A percentile compares a stretch with the other conserved stretches of the same genome.
These are phyloP conservation scores for Chirona hameri DNA, from an alignment of 2,888 invertebrate species.

Conservation along the genomic window DNA sequence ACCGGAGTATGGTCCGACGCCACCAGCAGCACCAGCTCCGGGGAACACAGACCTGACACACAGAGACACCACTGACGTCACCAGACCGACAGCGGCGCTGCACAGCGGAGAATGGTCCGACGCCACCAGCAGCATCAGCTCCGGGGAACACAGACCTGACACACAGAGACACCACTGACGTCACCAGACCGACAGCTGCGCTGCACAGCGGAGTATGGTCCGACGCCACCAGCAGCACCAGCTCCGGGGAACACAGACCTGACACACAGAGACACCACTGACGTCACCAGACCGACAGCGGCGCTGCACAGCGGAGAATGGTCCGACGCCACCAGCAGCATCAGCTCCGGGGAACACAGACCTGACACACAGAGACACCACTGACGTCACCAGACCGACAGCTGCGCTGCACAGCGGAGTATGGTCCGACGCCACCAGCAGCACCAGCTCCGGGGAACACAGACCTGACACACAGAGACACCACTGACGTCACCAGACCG, in stretches of 20 bases:
- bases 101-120: background rate
- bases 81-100: background rate
- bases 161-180: background rate
- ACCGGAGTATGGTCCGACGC: background rate
- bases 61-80: background rate
- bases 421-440: background rate
- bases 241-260: background rate
- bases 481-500: background rate
- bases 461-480: background rate
- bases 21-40: background rate
- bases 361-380: background rate
- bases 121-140: background rate
- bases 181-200: background rate
- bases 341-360: background rate
- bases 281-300: background rate
- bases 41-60: background rate
- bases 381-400: background rate
- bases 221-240: background rate
- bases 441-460: background rate
- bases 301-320: background rate
- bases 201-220: background rate
- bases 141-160: background rate
- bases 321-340: background rate
- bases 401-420: too few species aligned
- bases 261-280: background rate